Evolutionary conservation across 2,797 vertebrate species (phyloP), one percentile per base, ranked within the genome.

Genomic region (Gobionotothen gibberifrons): DNA sequence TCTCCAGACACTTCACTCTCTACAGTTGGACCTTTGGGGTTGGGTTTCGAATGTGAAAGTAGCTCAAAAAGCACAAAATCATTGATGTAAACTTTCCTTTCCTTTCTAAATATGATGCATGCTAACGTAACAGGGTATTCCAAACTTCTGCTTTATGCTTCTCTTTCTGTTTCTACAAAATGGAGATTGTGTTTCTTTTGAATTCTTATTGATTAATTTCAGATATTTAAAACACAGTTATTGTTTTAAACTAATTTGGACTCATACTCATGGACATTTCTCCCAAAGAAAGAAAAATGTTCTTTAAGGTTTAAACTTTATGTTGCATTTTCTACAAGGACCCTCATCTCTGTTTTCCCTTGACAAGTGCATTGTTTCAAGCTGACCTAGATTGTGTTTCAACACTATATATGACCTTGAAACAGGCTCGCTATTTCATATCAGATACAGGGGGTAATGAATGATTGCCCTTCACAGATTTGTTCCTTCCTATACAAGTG

Each of bases 311-410:
- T 60, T 79, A 75, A 8, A 4, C 17, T 74, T 65, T 8, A 44
- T 51, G 9, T 72, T 67, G 65, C 42, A 49, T 66, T 71, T 78
- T 42, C 48, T 17, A 64, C 53, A 53, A 64, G 44, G 72, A 53
- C 32, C 46, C 19, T 65, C 17, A 55, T 68, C 57, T 52, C 10
- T 57, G 29, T 46, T 60, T 17, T 61, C 52, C 29, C 56, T 75
- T 52, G 19, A 71, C 46, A 10, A 71, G 66, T 64, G 58, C 47
- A 55, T 81, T 83, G 46, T 84, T 62, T 82, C 43, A 81, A 61
- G 46, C 39, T 81, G 71, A 69, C 80, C 79, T 22, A 52, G 72
- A 79, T 76, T 78, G n/a, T 22, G 42, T n/a, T 64, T 11, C 36
- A 40, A 84, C 26, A 63, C 48, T 40, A 66, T 11, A 73, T 46